A percentile compares a stretch with the other conserved stretches of the same genome.
Conservation (phyloP, 2,797 vertebrate genomes). For the Falco columbarius region DNA sequence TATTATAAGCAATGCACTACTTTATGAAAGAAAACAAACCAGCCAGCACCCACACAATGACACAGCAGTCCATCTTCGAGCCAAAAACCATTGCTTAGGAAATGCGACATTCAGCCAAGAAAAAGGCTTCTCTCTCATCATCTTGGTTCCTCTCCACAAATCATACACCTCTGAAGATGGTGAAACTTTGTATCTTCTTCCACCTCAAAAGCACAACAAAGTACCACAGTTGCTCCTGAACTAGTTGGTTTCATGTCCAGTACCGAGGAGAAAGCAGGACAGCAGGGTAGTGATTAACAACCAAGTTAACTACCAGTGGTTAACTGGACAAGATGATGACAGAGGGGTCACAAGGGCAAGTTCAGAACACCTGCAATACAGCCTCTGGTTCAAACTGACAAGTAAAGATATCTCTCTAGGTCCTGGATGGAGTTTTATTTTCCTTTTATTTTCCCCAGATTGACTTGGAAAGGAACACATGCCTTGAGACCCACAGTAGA, state of each 20-base stretch:
- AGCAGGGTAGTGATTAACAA: too few relatives aligned
- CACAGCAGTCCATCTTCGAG: not conserved
- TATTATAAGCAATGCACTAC: not conserved
- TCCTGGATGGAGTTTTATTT: not conserved
- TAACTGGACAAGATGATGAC: not conserved
- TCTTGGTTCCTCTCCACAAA: not conserved
- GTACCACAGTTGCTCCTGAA: rapidly evolving
- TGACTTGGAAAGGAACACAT: not conserved
- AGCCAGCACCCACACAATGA: not conserved
- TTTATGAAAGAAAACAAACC: not conserved
- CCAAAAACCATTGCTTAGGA: not conserved
- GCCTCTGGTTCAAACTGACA: not conserved
- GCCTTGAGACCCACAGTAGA: not conserved
- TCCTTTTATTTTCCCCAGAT: not conserved
- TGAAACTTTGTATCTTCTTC: not conserved
- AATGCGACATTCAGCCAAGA: not conserved
- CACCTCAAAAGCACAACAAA: not conserved
- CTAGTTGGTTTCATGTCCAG: not conserved
- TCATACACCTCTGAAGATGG: too few relatives aligned
- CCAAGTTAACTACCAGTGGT: too few relatives aligned
- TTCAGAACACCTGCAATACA: not conserved
- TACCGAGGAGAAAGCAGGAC: rapidly evolving
- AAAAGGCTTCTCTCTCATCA: not conserved
- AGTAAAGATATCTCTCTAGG: not conserved
- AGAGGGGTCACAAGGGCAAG: not conserved